Conservation (phyloP, 2,797 vertebrate species). For the Craterocephalus amniculus region DNA sequence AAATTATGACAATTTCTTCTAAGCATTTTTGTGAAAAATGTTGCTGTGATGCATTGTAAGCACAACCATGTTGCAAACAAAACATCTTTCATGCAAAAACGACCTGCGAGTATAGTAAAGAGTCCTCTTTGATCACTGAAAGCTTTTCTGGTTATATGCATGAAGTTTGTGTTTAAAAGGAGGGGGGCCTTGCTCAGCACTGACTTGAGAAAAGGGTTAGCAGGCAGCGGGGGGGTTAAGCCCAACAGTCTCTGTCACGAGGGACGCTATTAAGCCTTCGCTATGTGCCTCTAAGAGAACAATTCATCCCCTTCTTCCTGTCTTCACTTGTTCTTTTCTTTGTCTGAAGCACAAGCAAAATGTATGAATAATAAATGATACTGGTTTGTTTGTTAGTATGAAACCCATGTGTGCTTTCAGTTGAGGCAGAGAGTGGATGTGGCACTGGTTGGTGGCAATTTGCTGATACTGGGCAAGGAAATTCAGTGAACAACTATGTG, state of each 20-base stretch:
- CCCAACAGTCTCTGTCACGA: constrained; percentile 38
- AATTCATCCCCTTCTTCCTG: constrained; percentile 34
- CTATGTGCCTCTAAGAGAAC: constrained; percentile 45
- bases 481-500: constrained; percentile 30
- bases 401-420: constrained; percentile 17
- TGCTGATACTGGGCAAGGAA: constrained; percentile 6
- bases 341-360: constrained; percentile 15
- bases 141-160: constrained; percentile 5
- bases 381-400: constrained; percentile 30
- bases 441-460: constrained; percentile 23
- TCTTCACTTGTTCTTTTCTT: constrained; percentile 29
- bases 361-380: constrained; percentile 64
- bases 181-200: constrained; percentile 16
- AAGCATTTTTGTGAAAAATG: not conserved
- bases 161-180: constrained; percentile 1
- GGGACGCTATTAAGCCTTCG: constrained; percentile 62
- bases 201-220: constrained; percentile 24
- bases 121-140: constrained; percentile 36
- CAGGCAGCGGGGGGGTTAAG: constrained; percentile 26
- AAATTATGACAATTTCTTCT: not conserved
- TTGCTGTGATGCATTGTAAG: not conserved
- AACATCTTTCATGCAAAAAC: constrained; percentile 20
- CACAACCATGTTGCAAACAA: constrained; percentile 14
- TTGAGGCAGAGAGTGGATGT: not conserved
- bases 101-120: constrained; percentile 16